Evolutionary conservation across 2,113 vertebrate species (phyloP).

Genomic region (Rhizomys pruinosus): DNA sequence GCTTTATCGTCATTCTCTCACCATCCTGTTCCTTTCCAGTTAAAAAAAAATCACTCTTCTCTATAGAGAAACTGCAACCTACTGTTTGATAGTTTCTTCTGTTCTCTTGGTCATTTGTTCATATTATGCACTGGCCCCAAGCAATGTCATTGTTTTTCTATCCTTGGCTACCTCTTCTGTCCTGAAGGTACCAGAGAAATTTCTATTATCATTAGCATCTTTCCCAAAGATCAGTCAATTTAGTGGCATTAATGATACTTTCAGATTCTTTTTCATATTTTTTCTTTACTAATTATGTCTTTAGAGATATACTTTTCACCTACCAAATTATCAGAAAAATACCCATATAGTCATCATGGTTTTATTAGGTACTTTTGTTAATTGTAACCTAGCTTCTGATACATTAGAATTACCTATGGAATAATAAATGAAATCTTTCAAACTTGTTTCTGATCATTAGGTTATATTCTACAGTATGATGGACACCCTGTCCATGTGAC

Average conservation of each 20-base stretch:
- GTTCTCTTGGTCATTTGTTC: constrained; percentile 53
- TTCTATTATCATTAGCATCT: constrained; percentile 46
- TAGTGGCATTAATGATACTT: neutral
- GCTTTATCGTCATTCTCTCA: constrained; percentile 30
- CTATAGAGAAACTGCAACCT: constrained; percentile 20
- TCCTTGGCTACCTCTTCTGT: constrained; percentile 3
- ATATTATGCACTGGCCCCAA: neutral
- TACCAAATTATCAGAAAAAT: neutral
- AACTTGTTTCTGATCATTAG: neutral
- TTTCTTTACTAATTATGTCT: neutral
- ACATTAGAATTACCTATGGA: neutral
- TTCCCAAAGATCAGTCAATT: constrained; percentile 11
- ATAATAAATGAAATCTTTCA: constrained; percentile 9
- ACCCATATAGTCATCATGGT: neutral
- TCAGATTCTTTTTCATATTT: neutral
- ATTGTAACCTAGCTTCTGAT: neutral
- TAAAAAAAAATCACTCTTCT: neutral
- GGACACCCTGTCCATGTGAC: neutral
- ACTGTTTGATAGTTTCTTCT: constrained; percentile 28
- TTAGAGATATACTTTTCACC: constrained; percentile 1
- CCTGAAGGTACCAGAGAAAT: constrained; percentile 27
- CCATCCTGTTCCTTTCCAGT: neutral
- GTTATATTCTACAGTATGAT: neutral
- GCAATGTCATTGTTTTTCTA: constrained; percentile 14
- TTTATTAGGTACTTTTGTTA: neutral